A percentile compares a stretch with the other conserved stretches of the same genome.
phyloP scores from a whole-genome alignment of 2,888 invertebrate genomes.

The Eremobia ochroleuca region DNA sequence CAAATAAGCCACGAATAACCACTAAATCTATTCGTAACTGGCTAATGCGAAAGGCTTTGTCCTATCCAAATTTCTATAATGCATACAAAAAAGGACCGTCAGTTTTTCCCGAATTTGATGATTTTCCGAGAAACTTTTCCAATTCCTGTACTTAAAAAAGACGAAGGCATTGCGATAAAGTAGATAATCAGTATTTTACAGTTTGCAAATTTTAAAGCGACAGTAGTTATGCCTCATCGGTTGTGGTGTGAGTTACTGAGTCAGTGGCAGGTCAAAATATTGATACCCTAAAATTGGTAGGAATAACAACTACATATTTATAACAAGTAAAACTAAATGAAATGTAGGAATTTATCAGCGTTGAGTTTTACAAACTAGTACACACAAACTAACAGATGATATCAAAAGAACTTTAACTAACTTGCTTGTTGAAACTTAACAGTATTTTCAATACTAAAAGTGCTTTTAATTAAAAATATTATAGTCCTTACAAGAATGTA shows the following conservation, averaged over 20 bases:
- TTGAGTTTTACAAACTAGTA: not conserved
- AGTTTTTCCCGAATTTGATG: not conserved
- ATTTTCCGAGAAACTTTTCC: not conserved
- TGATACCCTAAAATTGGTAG: not conserved
- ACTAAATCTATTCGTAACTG: not conserved
- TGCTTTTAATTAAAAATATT: not conserved
- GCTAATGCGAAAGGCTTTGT: not conserved
- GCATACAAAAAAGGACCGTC: not conserved
- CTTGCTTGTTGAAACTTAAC: constrained; percentile 43
- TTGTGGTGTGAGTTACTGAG: no score
- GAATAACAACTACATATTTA: not conserved
- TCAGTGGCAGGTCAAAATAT: no score
- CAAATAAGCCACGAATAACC: not conserved
- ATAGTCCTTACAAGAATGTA: not conserved
- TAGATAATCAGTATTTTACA: no score
- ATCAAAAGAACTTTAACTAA: constrained; percentile 10
- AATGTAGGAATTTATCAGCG: not conserved
- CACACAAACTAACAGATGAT: not conserved
- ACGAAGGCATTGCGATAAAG: no score
- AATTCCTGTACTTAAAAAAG: not conserved
- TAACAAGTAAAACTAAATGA: not conserved
- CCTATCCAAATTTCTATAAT: not conserved
- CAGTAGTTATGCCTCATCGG: no score
- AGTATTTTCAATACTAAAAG: constrained; percentile 8
- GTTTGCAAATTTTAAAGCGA: no score